phyloP scores from a whole-genome alignment of 2,113 vertebrate species.

The Oenanthe oenanthe region DNA sequence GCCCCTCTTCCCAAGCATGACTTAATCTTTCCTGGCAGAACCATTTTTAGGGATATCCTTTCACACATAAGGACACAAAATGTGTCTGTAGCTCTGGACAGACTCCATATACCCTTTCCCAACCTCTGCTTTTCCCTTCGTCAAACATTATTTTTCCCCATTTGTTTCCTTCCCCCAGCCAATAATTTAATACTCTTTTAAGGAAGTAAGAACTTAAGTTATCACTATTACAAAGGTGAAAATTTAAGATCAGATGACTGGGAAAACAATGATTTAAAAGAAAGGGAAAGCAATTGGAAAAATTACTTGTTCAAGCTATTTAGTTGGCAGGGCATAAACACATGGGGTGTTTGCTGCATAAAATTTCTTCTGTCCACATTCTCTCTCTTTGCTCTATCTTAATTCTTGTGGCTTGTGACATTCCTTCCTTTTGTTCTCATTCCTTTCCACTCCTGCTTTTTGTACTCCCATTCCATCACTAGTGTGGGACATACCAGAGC shows the following conservation, averaged over 20 bases:
- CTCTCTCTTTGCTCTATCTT: background rate
- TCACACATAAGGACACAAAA: conserved; percentile 10
- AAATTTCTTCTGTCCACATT: background rate
- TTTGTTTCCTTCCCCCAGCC: background rate
- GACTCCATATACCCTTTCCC: background rate
- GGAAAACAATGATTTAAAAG: background rate
- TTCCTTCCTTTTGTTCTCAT: background rate
- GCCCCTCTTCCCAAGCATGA: background rate
- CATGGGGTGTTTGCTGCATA: background rate
- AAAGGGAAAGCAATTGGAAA: background rate
- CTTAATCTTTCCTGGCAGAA: conserved; percentile 34
- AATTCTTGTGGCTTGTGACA: background rate
- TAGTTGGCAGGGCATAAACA: background rate
- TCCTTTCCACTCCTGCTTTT: background rate
- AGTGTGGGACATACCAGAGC: background rate
- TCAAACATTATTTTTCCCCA: background rate
- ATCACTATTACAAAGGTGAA: background rate
- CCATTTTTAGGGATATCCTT: background rate
- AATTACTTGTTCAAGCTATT: background rate
- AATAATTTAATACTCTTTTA: background rate
- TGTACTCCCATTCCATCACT: background rate
- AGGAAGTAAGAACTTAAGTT: background rate
- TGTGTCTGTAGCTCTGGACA: background rate
- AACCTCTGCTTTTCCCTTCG: fast-evolving
- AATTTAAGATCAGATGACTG: background rate